Conservation (phyloP, 2,888 invertebrate species). For the Dicyrtoma fusca region DNA sequence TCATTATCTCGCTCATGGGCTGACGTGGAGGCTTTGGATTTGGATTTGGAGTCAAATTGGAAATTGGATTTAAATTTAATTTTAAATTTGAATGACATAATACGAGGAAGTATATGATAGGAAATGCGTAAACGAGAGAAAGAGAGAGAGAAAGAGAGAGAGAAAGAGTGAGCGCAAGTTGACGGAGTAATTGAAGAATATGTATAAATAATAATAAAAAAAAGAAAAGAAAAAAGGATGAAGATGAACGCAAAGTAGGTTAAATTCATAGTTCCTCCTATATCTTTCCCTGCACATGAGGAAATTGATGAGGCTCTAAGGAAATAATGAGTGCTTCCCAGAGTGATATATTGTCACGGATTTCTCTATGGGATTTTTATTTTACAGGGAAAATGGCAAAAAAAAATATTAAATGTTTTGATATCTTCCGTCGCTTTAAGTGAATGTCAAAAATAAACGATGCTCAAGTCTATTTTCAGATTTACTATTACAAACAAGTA, state of each 20-base stretch:
- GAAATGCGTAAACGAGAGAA: not conserved
- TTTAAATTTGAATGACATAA: no score
- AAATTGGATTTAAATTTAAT: no score
- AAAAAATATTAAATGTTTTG: constrained; percentile 49
- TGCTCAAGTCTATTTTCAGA: constrained; percentile 54
- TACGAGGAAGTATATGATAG: not conserved
- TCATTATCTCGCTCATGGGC: constrained; percentile 31
- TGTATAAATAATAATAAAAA: not conserved
- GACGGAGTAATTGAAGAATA: no score
- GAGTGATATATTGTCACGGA: constrained; percentile 42
- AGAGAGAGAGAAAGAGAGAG: not conserved
- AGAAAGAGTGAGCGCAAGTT: not conserved
- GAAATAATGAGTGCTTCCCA: constrained; percentile 50
- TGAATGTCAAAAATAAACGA: constrained; percentile 55
- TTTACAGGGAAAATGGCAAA: constrained; percentile 34
- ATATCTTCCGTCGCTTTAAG: constrained; percentile 49
- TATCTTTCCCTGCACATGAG: constrained; percentile 13
- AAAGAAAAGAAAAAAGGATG: not conserved
- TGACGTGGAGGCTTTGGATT: not conserved
- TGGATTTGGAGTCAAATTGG: constrained; percentile 7
- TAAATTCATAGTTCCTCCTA: constrained; percentile 7
- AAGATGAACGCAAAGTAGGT: constrained; percentile 23
- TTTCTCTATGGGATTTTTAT: constrained; percentile 13
- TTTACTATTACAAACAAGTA: not conserved
- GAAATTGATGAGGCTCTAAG: constrained; percentile 55